Base-by-base conservation (phyloP, 2,888 invertebrate genomes). In the Lacanobia oleracea region DNA sequence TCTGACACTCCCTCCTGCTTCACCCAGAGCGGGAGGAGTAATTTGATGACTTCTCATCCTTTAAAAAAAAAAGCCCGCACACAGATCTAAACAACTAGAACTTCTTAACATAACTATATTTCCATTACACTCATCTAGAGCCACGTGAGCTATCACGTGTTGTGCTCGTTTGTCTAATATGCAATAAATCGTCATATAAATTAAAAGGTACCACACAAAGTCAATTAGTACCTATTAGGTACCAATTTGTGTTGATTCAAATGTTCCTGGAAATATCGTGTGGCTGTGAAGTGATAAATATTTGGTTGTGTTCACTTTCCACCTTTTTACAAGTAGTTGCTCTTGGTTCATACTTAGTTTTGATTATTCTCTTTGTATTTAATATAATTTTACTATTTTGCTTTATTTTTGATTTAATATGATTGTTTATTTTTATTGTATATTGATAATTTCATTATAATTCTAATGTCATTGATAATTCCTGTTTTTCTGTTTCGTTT, bases 171-270 rank as follows among this genome's bases (percentile, higher is more conserved):
- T 54, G 43, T 40, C 40, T 72, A 71, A 72, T 68, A 53, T 60
- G 59, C 40, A 66, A 75, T 79, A 75, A 71, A 79, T 75, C 4
- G 62, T 51, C 33, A 23, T 62, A 54, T 8, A 51, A 62, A 79
- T 63, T 79, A 75, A 74, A 62, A 57, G 33, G 48, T 64, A 56
- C 40, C 40, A 21, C 16, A 53, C 14, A 67, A 57, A 61, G 48
- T 57, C 73, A 73, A 72, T 77, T 72, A 78, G 53, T 60, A 27
- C 8, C 48, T 63, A 43, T 59, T 53, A 65, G 40, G 9, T 16
- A 63, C 43, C 7, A 16, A 68, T 50, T 5, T 12, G 48, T 56
- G 27, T 64, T 61, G 27, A 50, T 54, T 45, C 7, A 16, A 72
- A 14, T 77, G 21, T 56, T 67, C 67, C 40, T 61, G 27, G 33